Percentiles rank a stretch among this genome's conserved stretches.
Conservation (phyloP, 2,888 invertebrate genomes). For the Halocaridina rubra region DNA sequence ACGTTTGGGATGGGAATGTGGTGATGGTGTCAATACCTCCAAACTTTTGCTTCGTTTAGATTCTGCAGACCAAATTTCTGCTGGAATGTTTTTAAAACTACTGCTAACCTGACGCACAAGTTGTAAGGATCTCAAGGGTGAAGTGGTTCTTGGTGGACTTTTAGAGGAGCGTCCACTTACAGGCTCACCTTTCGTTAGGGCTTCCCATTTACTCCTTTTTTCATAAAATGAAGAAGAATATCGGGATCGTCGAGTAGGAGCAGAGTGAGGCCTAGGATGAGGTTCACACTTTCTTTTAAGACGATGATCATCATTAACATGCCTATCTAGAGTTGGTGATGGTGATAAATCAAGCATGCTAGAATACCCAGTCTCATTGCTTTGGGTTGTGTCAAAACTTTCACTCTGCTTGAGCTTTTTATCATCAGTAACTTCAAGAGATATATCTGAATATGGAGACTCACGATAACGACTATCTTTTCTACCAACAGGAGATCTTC, state of each 20-base stretch:
- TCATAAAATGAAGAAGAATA: constrained; percentile 45
- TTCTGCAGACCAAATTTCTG: constrained; percentile 22
- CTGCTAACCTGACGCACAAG: constrained; percentile 54
- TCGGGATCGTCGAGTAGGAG: constrained; percentile 37
- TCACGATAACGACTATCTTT: constrained; percentile 45
- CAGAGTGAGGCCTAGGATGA: constrained; percentile 39
- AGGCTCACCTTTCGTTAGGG: constrained; percentile 35
- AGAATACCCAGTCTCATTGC: constrained; percentile 62
- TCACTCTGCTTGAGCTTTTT: constrained; percentile 60
- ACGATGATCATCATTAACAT: neutral
- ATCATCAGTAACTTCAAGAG: constrained; percentile 35
- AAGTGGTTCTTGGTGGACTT: constrained; percentile 42
- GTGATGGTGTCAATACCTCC: constrained; percentile 52
- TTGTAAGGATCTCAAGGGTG: constrained; percentile 55
- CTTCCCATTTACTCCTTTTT: constrained; percentile 58
- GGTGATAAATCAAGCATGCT: constrained; percentile 62
- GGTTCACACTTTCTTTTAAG: constrained; percentile 19
- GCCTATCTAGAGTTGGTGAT: constrained; percentile 54
- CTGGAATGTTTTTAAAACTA: constrained; percentile 56
- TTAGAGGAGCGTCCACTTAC: constrained; percentile 47
- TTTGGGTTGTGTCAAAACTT: constrained; percentile 63
- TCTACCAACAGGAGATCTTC: constrained; percentile 20
- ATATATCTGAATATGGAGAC: constrained; percentile 46
- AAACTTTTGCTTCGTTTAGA: constrained; percentile 48
- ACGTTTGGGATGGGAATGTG: constrained; percentile 50